Evolutionary conservation across 2,888 invertebrate species (phyloP).

Genomic region (Heliconius sara): DNA sequence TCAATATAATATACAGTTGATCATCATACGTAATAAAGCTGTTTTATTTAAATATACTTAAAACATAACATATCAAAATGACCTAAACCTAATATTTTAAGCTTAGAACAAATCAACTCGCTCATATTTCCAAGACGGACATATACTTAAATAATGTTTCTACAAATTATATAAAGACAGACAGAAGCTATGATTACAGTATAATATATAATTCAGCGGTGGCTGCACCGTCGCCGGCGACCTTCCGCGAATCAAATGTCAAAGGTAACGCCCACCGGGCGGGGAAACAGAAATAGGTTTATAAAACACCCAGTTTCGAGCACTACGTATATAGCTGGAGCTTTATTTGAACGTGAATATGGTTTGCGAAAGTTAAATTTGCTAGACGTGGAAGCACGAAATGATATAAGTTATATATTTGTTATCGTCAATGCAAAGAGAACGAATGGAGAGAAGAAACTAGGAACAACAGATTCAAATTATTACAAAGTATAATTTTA

Average conservation of each 20-base stretch:
- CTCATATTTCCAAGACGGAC: not conserved
- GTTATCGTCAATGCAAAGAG: not conserved
- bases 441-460: not conserved
- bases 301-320: not conserved
- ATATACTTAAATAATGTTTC: not conserved
- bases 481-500: no score
- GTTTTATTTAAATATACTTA: no score
- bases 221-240: conserved; percentile 15
- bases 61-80: no score
- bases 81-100: not conserved
- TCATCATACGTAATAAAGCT: no score
- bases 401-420: not conserved
- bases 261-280: conserved; percentile 17
- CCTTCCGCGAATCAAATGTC: conserved; percentile 28
- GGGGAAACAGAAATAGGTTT: conserved; percentile 2
- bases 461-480: not conserved
- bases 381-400: not conserved
- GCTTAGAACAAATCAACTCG: not conserved
- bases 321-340: not conserved
- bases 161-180: conserved; percentile 6
- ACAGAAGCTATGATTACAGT: conserved; percentile 17
- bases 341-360: not conserved
- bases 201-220: conserved; percentile 28
- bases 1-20: no score
- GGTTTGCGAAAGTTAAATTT: not conserved